Evolutionary conservation across 2,113 vertebrate genomes (phyloP).

Genomic region (Anarhynchus alexandrinus): DNA sequence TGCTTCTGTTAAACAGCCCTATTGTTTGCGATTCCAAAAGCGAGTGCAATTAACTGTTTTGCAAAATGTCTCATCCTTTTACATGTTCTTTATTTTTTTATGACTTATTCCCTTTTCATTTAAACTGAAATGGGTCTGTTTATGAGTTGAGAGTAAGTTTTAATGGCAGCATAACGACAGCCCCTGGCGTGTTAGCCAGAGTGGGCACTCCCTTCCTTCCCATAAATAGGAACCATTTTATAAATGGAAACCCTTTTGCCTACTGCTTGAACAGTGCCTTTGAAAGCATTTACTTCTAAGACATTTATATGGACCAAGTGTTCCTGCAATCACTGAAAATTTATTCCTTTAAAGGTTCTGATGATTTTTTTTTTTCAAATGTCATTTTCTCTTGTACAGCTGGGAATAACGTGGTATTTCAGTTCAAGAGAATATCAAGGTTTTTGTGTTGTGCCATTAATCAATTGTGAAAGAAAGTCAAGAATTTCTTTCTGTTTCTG

Average conservation of each 20-base stretch:
- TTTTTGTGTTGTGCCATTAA: not conserved
- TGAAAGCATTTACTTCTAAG: not conserved
- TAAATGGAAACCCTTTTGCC: constrained; percentile 15
- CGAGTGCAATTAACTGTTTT: not conserved
- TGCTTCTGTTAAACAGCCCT: not conserved
- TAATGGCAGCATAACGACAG: not conserved
- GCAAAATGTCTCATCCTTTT: not conserved
- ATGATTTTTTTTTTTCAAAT: not conserved
- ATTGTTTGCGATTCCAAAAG: not conserved
- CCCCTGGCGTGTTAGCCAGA: not conserved
- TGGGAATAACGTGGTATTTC: not conserved
- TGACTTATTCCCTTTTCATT: not conserved
- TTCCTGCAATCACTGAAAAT: not conserved
- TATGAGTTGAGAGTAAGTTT: constrained; percentile 1
- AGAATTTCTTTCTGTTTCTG: not conserved
- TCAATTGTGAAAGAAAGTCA: not conserved
- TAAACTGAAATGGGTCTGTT: constrained; percentile 20
- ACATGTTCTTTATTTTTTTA: not conserved
- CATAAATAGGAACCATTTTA: constrained; percentile 15
- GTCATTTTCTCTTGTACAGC: not conserved
- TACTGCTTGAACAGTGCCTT: not conserved
- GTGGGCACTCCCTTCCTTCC: constrained; percentile 25
- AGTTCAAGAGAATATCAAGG: not conserved
- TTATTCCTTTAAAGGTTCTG: not conserved
- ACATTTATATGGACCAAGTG: not conserved